Percentiles rank a stretch among this genome's conserved stretches.
Conservation (phyloP, 2,113 vertebrate species). For the Dasypus novemcinctus region DNA sequence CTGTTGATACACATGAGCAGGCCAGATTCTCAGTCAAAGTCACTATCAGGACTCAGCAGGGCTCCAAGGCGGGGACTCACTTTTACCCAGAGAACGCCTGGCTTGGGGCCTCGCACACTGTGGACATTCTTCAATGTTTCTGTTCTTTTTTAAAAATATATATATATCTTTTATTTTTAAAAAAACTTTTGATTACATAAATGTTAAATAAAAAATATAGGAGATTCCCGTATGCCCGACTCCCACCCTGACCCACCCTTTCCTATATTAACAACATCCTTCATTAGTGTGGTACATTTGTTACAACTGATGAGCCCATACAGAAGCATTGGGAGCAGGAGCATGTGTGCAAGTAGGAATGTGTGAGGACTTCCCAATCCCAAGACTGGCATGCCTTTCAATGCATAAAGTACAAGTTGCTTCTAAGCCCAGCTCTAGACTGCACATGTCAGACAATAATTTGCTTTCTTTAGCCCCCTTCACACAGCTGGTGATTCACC, state of each 20-base stretch:
- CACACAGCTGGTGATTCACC: background rate
- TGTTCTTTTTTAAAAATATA: too few species aligned
- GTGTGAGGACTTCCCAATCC: background rate
- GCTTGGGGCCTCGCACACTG: background rate
- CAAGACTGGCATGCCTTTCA: background rate
- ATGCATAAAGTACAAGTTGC: background rate
- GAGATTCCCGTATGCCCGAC: too few species aligned
- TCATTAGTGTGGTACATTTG: too few species aligned
- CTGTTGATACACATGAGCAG: background rate
- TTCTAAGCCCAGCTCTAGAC: background rate
- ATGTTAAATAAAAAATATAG: too few species aligned
- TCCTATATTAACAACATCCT: too few species aligned
- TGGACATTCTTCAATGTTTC: background rate
- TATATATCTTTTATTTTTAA: too few species aligned
- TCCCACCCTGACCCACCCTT: too few species aligned
- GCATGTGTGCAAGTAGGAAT: background rate
- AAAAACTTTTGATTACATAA: too few species aligned
- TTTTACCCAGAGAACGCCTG: background rate
- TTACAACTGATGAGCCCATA: too few species aligned
- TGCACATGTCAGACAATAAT: rapidly evolving
- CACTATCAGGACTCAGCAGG: rapidly evolving
- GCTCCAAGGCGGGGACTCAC: background rate
- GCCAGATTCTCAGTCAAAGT: background rate
- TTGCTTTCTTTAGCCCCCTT: background rate
- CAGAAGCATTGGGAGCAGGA: background rate